These are phyloP conservation scores for Enteromius thamalakanensis DNA, from an alignment of 2,797 vertebrate species.

Conservation along the genomic window DNA sequence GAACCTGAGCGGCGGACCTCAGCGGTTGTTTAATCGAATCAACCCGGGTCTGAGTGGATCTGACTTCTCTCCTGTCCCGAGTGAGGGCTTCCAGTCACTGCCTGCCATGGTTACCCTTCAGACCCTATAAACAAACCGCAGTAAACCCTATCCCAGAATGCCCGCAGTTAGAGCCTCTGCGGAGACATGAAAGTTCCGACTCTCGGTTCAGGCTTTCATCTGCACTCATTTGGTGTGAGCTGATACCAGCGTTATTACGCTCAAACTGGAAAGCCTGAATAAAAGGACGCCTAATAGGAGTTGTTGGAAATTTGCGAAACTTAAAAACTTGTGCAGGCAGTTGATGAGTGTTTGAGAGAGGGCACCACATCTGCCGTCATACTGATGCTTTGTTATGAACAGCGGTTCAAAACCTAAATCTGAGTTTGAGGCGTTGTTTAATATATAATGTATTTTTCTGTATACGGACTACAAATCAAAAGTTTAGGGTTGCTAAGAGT, in stretches of 20 bases:
- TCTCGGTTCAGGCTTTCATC: slow-evolving; percentile 41
- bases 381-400: slow-evolving; percentile 4
- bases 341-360: slow-evolving; percentile 22
- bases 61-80: slow-evolving; percentile 74
- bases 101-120: slow-evolving; percentile 68
- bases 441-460: background rate
- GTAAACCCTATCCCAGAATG: slow-evolving; percentile 67
- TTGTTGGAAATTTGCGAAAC: slow-evolving; percentile 7
- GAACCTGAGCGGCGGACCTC: slow-evolving; percentile 75
- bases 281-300: slow-evolving; percentile 24
- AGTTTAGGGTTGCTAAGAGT: background rate
- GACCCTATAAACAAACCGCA: slow-evolving; percentile 71
- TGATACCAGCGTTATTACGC: slow-evolving; percentile 16
- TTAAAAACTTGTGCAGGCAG: slow-evolving; percentile 4
- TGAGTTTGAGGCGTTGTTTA: background rate
- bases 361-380: background rate
- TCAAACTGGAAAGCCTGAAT: slow-evolving; percentile 33
- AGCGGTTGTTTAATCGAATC: slow-evolving; percentile 78
- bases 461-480: background rate
- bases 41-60: slow-evolving; percentile 73
- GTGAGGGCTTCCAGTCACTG: slow-evolving; percentile 71
- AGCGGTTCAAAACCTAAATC: background rate
- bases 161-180: slow-evolving; percentile 56
- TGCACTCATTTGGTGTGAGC: slow-evolving; percentile 30
- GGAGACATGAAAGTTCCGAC: slow-evolving; percentile 52